A percentile compares a stretch with the other conserved stretches of the same genome.
phyloP scores from a whole-genome alignment of 2,888 invertebrate genomes.

The Eustalomyia histrio region DNA sequence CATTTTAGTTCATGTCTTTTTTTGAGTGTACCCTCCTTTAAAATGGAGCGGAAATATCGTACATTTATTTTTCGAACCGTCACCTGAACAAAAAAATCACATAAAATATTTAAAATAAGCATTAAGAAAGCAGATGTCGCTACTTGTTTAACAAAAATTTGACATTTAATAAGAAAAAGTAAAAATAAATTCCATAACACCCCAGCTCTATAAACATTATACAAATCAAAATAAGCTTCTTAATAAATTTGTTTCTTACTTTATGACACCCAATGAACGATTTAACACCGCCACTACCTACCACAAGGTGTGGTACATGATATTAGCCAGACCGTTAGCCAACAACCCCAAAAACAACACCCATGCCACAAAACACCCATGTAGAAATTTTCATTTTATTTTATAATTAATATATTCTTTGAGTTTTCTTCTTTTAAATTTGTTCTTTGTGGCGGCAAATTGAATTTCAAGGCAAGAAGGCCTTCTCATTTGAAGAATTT shows the following conservation, averaged over 20 bases:
- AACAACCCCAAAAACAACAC: not conserved
- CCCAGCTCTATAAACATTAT: not conserved
- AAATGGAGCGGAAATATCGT: not conserved
- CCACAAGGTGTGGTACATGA: constrained; percentile 22
- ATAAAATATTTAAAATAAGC: not conserved
- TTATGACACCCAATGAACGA: constrained; percentile 1
- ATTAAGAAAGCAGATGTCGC: constrained; percentile 2
- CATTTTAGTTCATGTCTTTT: too few relatives aligned
- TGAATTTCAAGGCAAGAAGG: too few relatives aligned
- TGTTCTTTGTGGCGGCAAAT: too few relatives aligned
- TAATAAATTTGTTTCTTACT: constrained; percentile 11
- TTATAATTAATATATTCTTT: too few relatives aligned
- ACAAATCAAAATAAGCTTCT: constrained; percentile 21
- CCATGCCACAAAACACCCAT: too few relatives aligned
- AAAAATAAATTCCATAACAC: not conserved
- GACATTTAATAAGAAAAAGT: constrained; percentile 5
- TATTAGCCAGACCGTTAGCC: not conserved
- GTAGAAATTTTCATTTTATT: too few relatives aligned
- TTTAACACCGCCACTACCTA: constrained; percentile 2
- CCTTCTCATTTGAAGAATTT: too few relatives aligned
- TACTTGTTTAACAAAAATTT: not conserved
- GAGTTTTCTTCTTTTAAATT: too few relatives aligned
- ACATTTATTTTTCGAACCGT: not conserved
- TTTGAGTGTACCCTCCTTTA: too few relatives aligned
- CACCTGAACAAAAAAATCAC: not conserved